Base-by-base conservation (phyloP, 1,140 invertebrate genomes). In the Trypoxylus dichotomus region DNA sequence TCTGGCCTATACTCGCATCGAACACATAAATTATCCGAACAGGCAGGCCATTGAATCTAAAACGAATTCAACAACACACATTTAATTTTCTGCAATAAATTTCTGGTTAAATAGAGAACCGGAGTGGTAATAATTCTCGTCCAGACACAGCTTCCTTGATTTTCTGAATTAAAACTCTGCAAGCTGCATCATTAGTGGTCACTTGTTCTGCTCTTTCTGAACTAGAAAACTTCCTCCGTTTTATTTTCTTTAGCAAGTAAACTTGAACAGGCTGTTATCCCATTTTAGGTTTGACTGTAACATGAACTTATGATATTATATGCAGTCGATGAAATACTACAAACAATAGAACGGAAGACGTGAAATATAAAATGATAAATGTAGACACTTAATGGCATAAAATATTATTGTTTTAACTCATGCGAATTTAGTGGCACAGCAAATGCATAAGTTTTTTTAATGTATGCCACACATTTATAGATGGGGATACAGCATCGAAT, bases 71-170 rank as follows among this genome's bases (percentile, higher is more conserved):
- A 32, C 77, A 76, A 77, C 77, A 80, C 77, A 78, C 79, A 80
- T 78, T 80, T 80, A 78, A 80, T 80, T 80, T 80, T 80, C 79
- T 76, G 79, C 76, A 78, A 80, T 80, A 80, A 80, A 80, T 80
- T 80, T 78, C 76, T 63, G 72, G 76, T 77, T 80, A 80, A 80
- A 80, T 80, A 79, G 79, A 79, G 76, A 77, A 78, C 77, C 72
- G 73, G 77, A 73, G 76, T 42, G 42, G 79, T 77, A 42, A 74
- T 78, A 80, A 80, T 76, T 80, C 79, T 80, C 75, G 72, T 25
- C 27, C 60, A 78, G 71, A 72, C 77, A 77, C 71, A 74, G 68
- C 24, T 47, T 73, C 74, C 75, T 77, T 75, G 76, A 79, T 79
- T 79, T 79, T 58, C 41, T 72, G 75, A 78, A 78, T 80, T 80